Percentiles rank a stretch among this genome's conserved stretches.
Conservation (phyloP, 1,140 invertebrate genomes). For the Linepithema humile region DNA sequence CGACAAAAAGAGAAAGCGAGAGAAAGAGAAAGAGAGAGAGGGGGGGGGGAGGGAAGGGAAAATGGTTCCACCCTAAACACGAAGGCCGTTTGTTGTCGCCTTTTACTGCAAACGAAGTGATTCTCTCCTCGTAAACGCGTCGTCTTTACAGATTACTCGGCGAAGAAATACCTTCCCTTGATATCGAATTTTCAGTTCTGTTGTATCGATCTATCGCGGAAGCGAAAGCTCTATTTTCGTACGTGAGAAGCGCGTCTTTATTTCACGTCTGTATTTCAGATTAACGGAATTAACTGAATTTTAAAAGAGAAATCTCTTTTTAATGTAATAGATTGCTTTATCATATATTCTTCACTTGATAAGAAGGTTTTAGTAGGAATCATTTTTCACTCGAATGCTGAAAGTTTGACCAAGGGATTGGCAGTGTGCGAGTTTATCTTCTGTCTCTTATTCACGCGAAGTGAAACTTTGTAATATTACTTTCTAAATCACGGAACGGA, state of each 20-base stretch:
- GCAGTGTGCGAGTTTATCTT: not conserved
- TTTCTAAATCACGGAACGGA: conserved; percentile 27
- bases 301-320: not conserved
- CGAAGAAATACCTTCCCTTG: conserved; percentile 20
- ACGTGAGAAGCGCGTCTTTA: not conserved
- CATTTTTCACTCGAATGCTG: not conserved
- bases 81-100: conserved; percentile 78
- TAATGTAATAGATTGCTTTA: not conserved
- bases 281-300: not conserved
- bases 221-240: not conserved
- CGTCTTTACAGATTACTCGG: conserved; percentile 78
- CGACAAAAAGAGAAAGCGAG: conserved; percentile 1
- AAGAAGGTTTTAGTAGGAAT: not conserved
- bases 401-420: not conserved
- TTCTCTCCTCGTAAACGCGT: conserved; percentile 83
- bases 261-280: not conserved
- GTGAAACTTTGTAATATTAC: conserved; percentile 21
- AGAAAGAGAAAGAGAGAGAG: not conserved
- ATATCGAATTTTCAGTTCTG: conserved; percentile 4
- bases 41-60: conserved; percentile 13
- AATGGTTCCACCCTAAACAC: conserved; percentile 51
- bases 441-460: not conserved
- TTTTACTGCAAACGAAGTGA: conserved; percentile 85
- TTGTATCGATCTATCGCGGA: not conserved
- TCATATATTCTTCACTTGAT: not conserved